These are phyloP conservation scores for Aphelocoma coerulescens DNA, from an alignment of 2,113 vertebrate species.

Conservation along the genomic window DNA sequence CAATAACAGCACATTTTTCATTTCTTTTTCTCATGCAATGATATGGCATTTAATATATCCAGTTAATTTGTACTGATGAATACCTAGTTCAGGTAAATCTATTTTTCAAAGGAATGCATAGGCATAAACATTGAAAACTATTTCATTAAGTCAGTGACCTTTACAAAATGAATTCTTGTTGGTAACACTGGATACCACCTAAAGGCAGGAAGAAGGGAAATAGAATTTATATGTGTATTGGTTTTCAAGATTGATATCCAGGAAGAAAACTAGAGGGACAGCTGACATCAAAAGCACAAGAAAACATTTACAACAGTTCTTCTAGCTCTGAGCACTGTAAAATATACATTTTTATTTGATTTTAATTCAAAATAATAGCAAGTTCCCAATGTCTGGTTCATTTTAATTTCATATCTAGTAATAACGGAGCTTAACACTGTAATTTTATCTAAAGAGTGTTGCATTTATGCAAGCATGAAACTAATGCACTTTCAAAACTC, in stretches of 20 bases:
- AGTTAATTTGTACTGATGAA: conserved; percentile 39
- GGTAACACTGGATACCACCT: conserved; percentile 14
- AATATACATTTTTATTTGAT: background rate
- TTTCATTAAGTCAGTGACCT: conserved; percentile 58
- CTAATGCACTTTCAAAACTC: background rate
- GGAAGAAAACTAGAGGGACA: conserved; percentile 6
- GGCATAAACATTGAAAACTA: conserved; percentile 30
- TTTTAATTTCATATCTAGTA: conserved; percentile 27
- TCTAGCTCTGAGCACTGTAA: conserved; percentile 1
- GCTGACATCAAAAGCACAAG: background rate
- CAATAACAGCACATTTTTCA: background rate
- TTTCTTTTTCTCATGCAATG: background rate
- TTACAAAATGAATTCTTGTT: conserved; percentile 52
- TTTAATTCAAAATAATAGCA: background rate
- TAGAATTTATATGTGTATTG: conserved; percentile 40
- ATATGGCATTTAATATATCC: background rate
- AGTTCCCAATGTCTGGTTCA: background rate
- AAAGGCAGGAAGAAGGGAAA: conserved; percentile 22
- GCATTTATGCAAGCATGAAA: background rate
- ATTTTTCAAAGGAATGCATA: conserved; percentile 28
- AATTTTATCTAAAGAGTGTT: conserved; percentile 12
- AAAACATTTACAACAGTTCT: background rate
- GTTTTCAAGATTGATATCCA: conserved; percentile 15
- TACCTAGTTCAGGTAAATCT: conserved; percentile 50
- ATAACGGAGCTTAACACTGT: background rate